These are phyloP conservation scores for Myoxocephalus aenaeus DNA, from an alignment of 2,797 vertebrate species.

Conservation along the genomic window DNA sequence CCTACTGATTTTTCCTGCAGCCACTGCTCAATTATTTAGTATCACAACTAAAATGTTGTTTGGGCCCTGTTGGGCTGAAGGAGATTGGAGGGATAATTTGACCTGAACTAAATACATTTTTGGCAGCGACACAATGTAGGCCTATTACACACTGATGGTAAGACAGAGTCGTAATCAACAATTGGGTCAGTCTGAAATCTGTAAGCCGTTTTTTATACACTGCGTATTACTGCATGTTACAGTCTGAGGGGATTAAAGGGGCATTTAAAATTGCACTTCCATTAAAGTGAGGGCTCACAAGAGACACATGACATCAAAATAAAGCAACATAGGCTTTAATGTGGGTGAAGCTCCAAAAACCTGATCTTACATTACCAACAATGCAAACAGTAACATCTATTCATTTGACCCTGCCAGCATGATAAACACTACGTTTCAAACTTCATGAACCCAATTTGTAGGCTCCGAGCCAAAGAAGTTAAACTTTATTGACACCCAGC, in stretches of 20 bases:
- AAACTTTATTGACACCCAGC: neutral
- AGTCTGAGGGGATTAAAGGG: neutral
- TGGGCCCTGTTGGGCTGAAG: slow-evolving; percentile 58
- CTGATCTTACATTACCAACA: neutral
- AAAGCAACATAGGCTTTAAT: neutral
- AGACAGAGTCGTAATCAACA: slow-evolving; percentile 50
- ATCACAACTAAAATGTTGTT: slow-evolving; percentile 63
- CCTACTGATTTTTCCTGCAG: slow-evolving; percentile 14
- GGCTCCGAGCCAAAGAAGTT: neutral
- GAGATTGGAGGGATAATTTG: slow-evolving; percentile 52
- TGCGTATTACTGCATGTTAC: neutral
- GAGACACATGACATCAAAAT: neutral
- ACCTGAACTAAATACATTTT: slow-evolving; percentile 67
- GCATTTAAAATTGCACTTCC: neutral
- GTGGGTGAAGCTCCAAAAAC: neutral
- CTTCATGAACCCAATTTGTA: neutral
- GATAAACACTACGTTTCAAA: neutral
- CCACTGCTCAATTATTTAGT: slow-evolving; percentile 19
- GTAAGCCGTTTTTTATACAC: slow-evolving; percentile 13
- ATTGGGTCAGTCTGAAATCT: slow-evolving; percentile 54
- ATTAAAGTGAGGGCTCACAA: neutral
- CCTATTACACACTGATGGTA: slow-evolving; percentile 52
- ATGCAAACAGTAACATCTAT: neutral
- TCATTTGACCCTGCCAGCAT: neutral
- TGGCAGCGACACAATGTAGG: slow-evolving; percentile 67